Evolutionary conservation across 2,888 invertebrate genomes (phyloP).

Genomic region (Yponomeuta sedellus): DNA sequence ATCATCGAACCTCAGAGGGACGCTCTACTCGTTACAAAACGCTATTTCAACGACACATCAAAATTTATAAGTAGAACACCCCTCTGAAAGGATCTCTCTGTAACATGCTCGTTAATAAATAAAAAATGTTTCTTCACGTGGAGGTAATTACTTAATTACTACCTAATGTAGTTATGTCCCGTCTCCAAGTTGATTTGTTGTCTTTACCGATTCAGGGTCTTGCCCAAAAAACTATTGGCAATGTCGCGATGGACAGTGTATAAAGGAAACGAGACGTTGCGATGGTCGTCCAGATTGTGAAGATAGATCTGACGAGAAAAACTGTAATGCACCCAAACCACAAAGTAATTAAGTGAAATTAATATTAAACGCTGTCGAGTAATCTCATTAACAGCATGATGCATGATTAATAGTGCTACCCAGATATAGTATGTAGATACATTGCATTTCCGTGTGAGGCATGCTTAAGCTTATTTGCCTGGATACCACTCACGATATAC

Average conservation of each 20-base stretch:
- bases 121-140: too few species aligned
- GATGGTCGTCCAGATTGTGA: slow-evolving; percentile 70
- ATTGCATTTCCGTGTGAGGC: neutral
- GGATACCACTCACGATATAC: too few species aligned
- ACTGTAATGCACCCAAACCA: slow-evolving; percentile 43
- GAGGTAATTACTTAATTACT: too few species aligned
- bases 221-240: slow-evolving; percentile 26
- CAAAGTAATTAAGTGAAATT: neutral
- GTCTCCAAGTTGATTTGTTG: slow-evolving; percentile 12
- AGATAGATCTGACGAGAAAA: slow-evolving; percentile 76
- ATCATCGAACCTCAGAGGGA: too few species aligned
- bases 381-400: neutral
- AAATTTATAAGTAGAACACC: too few species aligned
- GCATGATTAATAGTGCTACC: neutral
- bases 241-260: slow-evolving; percentile 50
- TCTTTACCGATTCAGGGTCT: slow-evolving; percentile 29
- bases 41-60: too few species aligned
- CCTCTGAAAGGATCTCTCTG: too few species aligned
- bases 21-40: too few species aligned
- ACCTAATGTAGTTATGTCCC: neutral
- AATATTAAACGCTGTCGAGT: neutral
- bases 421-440: neutral
- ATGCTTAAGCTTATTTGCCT: neutral
- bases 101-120: too few species aligned
- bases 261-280: slow-evolving; percentile 47